Conservation (phyloP, 2,888 invertebrate genomes). For the Carterocephalus palaemon region DNA sequence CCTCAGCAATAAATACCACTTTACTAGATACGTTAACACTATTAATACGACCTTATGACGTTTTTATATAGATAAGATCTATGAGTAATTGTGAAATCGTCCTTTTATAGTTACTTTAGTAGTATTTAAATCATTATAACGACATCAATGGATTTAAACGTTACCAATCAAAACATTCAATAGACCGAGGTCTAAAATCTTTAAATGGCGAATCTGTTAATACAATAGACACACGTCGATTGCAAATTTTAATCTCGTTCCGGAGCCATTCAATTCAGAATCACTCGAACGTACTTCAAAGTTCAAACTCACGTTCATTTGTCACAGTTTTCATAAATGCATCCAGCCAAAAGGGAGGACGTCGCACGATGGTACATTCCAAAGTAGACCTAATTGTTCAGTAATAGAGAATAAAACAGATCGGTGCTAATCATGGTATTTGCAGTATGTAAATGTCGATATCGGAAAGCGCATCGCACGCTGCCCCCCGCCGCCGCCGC, state of each 20-base stretch:
- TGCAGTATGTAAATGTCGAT: constrained; percentile 28
- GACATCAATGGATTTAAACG: constrained; percentile 3
- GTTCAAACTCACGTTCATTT: constrained; percentile 64
- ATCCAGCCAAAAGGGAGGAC: constrained; percentile 20
- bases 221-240: constrained; percentile 17
- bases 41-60: too few species aligned
- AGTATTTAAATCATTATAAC: too few species aligned
- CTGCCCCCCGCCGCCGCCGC: too few species aligned
- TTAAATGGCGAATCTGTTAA: constrained; percentile 15
- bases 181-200: too few species aligned
- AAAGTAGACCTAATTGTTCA: constrained; percentile 14
- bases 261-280: constrained; percentile 44
- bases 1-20: too few species aligned
- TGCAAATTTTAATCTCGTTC: constrained; percentile 42
- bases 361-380: not conserved
- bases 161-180: constrained; percentile 15
- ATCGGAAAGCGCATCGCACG: constrained; percentile 43
- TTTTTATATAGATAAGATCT: too few species aligned
- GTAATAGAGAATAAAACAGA: constrained; percentile 19
- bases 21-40: too few species aligned
- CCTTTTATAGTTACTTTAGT: too few species aligned
- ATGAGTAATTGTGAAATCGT: too few species aligned
- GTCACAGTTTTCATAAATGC: constrained; percentile 53
- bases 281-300: constrained; percentile 52
- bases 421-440: not conserved